phyloP scores from a whole-genome alignment of 2,113 vertebrate species.

The Gadus macrocephalus region DNA sequence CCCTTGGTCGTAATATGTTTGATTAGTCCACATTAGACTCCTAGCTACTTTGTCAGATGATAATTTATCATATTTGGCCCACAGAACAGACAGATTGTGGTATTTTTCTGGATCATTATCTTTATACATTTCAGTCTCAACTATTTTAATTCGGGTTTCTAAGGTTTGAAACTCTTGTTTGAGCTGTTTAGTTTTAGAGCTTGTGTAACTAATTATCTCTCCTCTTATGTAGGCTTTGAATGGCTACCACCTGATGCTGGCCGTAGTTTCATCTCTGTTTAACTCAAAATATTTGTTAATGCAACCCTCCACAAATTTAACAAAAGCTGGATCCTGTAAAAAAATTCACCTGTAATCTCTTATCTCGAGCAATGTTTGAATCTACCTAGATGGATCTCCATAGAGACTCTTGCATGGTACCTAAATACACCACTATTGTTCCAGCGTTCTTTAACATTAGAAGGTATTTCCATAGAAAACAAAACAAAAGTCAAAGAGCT shows the following conservation, averaged over 20 bases:
- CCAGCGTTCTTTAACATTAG: neutral
- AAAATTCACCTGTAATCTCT: too few species aligned
- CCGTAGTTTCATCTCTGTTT: neutral
- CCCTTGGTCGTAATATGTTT: conserved; percentile 27
- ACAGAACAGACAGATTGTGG: too few species aligned
- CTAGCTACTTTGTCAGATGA: conserved; percentile 21
- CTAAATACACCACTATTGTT: too few species aligned
- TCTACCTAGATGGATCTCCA: too few species aligned
- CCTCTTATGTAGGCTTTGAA: neutral
- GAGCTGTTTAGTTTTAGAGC: neutral
- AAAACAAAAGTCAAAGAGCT: neutral
- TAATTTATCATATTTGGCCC: conserved; percentile 18
- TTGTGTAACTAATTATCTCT: too few species aligned
- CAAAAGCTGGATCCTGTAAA: too few species aligned
- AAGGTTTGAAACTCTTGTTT: neutral
- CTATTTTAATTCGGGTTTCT: conserved; percentile 6
- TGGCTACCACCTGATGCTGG: neutral
- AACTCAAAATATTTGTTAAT: neutral
- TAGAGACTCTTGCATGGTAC: too few species aligned
- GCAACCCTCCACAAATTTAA: too few species aligned
- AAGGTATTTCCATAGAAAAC: neutral
- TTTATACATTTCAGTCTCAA: neutral
- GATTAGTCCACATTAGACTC: conserved; percentile 18
- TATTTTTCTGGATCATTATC: too few species aligned
- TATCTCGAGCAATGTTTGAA: too few species aligned